phyloP scores from a whole-genome alignment of 2,888 invertebrate species.

The Apocheima hispidaria region DNA sequence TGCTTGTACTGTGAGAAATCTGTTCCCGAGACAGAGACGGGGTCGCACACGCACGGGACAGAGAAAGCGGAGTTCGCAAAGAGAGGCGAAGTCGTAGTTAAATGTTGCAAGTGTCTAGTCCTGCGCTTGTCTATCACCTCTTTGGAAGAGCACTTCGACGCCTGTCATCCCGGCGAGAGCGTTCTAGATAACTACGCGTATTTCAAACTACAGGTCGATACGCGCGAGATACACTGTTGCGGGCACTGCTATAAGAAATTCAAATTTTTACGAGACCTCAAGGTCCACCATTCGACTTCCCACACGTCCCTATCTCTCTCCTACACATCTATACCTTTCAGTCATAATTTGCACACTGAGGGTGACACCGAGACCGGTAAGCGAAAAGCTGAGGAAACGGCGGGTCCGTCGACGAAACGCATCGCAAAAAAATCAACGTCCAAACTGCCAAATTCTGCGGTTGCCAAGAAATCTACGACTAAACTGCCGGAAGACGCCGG shows the following conservation, averaged over 20 bases:
- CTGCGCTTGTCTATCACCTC: conserved; percentile 60
- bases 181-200: conserved; percentile 58
- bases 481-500: conserved; percentile 59
- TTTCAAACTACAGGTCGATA: conserved; percentile 55
- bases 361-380: conserved; percentile 29
- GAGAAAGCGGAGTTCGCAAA: conserved; percentile 58
- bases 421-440: conserved; percentile 70
- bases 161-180: conserved; percentile 51
- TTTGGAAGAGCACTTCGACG: conserved; percentile 68
- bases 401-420: conserved; percentile 42
- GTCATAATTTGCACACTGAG: conserved; percentile 34
- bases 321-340: conserved; percentile 47
- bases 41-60: conserved; percentile 58
- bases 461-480: conserved; percentile 84
- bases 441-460: conserved; percentile 59
- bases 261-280: conserved; percentile 55
- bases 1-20: conserved; percentile 69
- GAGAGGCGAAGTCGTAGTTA: conserved; percentile 70
- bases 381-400: conserved; percentile 41
- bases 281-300: conserved; percentile 54
- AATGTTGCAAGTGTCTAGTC: conserved; percentile 75
- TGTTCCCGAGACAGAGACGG: conserved; percentile 49
- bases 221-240: conserved; percentile 53
- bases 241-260: conserved; percentile 58
- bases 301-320: conserved; percentile 52